These are phyloP conservation scores for Charadrius vociferus DNA, from an alignment of 2,113 vertebrate genomes.

Conservation along the genomic window DNA sequence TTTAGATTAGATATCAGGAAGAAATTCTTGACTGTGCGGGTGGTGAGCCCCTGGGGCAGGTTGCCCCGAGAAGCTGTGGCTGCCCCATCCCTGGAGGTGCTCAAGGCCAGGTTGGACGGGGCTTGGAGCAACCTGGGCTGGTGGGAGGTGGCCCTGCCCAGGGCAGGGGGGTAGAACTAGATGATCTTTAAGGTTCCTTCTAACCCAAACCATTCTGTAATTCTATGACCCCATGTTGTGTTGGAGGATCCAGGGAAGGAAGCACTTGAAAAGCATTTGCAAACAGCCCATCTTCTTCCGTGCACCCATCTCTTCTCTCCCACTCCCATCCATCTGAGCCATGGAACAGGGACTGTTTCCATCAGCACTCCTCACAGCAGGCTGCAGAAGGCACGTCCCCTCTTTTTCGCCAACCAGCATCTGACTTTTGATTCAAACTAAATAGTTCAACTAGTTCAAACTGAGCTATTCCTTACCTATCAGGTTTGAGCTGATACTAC, in stretches of 20 bases:
- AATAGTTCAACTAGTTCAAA: too few species aligned
- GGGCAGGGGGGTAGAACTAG: neutral
- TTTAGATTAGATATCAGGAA: too few species aligned
- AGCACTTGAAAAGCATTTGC: neutral
- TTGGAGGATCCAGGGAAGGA: neutral
- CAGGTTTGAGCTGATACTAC: rapidly evolving
- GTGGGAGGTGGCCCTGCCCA: neutral
- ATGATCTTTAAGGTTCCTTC: neutral
- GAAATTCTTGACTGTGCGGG: neutral
- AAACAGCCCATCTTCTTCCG: too few species aligned
- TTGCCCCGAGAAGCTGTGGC: neutral
- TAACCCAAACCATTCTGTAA: neutral
- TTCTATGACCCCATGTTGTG: rapidly evolving
- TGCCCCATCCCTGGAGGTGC: neutral
- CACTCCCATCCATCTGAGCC: rapidly evolving
- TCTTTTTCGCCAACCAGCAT: neutral
- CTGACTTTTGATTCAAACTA: rapidly evolving
- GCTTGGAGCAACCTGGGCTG: neutral
- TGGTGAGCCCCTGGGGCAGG: neutral
- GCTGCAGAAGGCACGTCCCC: rapidly evolving
- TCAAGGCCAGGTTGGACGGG: neutral
- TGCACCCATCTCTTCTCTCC: rapidly evolving
- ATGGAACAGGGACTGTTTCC: too few species aligned
- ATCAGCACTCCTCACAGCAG: neutral
- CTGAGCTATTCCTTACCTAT: rapidly evolving